Conservation (phyloP, 2,797 vertebrate species). For the Thaleichthys pacificus region DNA sequence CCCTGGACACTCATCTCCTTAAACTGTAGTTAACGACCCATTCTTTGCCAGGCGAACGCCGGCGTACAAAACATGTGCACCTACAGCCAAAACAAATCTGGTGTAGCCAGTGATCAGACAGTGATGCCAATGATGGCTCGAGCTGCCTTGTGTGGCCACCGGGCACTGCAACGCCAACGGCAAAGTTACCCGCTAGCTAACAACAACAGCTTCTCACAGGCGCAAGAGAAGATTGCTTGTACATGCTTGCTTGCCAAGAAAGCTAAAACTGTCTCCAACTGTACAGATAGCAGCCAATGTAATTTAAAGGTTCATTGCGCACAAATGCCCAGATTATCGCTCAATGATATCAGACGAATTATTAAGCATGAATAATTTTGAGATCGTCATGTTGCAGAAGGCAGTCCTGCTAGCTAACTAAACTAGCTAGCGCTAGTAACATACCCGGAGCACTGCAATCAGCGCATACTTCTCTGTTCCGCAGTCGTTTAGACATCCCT, state of each 20-base stretch:
- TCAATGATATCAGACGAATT: too few species aligned
- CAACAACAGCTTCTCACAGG: neutral
- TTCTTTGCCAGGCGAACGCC: neutral
- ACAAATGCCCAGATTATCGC: too few species aligned
- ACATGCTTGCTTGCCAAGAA: neutral
- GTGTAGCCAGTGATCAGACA: neutral
- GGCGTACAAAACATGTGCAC: neutral
- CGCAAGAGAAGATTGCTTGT: neutral
- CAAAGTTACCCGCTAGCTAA: neutral
- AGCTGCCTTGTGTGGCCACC: neutral
- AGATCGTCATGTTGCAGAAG: too few species aligned
- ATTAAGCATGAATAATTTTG: too few species aligned
- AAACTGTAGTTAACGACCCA: neutral
- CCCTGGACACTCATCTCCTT: neutral
- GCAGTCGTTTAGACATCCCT: conserved; percentile 90
- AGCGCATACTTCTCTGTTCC: conserved; percentile 94
- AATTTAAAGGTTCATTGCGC: too few species aligned
- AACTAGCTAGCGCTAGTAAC: conserved; percentile 59
- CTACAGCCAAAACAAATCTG: neutral
- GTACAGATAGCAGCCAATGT: too few species aligned
- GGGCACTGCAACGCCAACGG: too few species aligned
- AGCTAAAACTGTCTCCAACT: too few species aligned
- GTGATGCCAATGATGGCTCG: neutral
- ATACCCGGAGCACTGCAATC: conserved; percentile 93
- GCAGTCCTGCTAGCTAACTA: neutral